Base-by-base conservation (phyloP, 2,888 invertebrate genomes). In the Thecophora atra region DNA sequence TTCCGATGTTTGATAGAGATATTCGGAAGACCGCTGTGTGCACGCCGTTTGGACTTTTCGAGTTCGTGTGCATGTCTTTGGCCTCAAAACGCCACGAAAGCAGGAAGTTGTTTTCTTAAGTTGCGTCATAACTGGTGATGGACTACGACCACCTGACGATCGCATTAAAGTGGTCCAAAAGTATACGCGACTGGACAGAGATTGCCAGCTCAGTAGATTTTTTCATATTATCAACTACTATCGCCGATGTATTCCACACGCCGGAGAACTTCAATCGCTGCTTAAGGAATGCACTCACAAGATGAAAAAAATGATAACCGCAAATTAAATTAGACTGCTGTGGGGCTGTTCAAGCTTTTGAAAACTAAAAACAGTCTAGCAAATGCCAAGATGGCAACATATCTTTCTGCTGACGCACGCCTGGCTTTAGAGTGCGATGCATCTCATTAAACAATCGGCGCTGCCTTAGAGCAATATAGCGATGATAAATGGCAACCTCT, bases 41-140 rank as follows among this genome's bases (percentile, higher is more conserved):
- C 2, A 84, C 84, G 1, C 83, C 84, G 1, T 82, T 84, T 70
- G 84, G 82, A 1, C 71, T 84, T 0, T 83, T 79, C 63, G 84
- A 84, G 71, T 83, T 78, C 68, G 13, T 73, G 0, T 30, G 54
- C 6, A 84, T 83, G 82, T 37, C 66, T 13, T 74, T 76, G 42
- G 70, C 62, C 70, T 78, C 15, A 80, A 81, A 79, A 0, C 85
- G 84, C 70, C 82, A 82, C 6, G 79, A 5, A 68, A 63, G 21
- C 28, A 52, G 17, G 54, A 62, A 63, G 54, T 67, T 1, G 17
- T 28, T 8, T 71, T 58, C 44, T 47, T 66, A 4, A 60, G 71
- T 8, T 66, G 58, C 15, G 37, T 44, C 1, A 66, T 71, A 51
- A 66, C 58, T 44, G 17, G 24, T 2, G 19, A 52, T 42, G 72